Base-by-base conservation (phyloP, 2,797 vertebrate species). In the Onychomys arenicola region DNA sequence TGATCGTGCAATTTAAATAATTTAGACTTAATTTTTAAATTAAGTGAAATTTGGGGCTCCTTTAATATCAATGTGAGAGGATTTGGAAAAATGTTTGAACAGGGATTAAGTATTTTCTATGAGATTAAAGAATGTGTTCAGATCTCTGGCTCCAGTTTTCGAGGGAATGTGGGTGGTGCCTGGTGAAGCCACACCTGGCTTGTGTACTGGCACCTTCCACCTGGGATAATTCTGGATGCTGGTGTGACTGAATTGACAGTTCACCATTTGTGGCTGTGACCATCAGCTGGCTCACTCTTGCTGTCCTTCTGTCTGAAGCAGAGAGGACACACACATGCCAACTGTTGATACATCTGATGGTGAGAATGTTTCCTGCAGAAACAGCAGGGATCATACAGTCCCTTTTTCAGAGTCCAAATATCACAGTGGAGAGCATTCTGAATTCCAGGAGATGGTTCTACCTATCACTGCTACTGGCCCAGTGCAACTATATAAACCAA, bases 51-150 rank as follows among this genome's bases (percentile, higher is more conserved):
- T 52, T 89, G 69, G 52, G 85, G 83, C 83, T 37, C 71, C 71
- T 95, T 96, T 96, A 94, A 94, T 88, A 89, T 91, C 87, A 93
- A 37, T 81, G 89, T 73, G 76, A 96, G 83, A 96, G 89, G 93
- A 95, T 97, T 95, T 94, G 81, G 78, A 34, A 73, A 96, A 94
- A 94, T 78, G 85, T 97, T 95, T 97, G 85, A 93, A 89, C 59
- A 96, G 46, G 55, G 91, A 96, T 96, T 95, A 96, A 85, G 76
- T 46, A 55, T 93, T 96, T 96, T 82, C 37, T 87, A 86, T 63
- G 80, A 95, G 43, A 95, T 90, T 29, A 94, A 90, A 75, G 93
- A 83, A 43, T 32, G 46, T 49, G 63, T 75, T 91, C 32, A 59
- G 63, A 82, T 67, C 43, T 88, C 77, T 83, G 95, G 55, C 71